Evolutionary conservation across 2,888 invertebrate genomes (phyloP), one percentile per base, ranked within the genome.

Genomic region (Watsonalla binaria): DNA sequence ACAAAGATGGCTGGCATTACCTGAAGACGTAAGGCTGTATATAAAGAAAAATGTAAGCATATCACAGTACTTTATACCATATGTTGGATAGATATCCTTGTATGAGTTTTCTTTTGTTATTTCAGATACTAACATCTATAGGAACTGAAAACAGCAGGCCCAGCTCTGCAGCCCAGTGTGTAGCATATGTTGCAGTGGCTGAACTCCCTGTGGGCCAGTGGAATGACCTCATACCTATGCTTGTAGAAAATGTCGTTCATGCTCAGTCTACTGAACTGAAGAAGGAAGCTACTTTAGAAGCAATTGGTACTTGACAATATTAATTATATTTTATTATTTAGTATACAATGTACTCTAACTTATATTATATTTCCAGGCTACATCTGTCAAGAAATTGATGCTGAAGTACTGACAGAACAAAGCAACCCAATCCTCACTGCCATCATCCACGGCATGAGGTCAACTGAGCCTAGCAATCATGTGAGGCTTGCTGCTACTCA

Each of bases 361-460:
- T 51, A 45, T 7, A 46, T 24, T 58, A 5, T 42, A 45, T 53
- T 71, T 80, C 46, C 70, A 92, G 92, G 92, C 66, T 99, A 99
- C 80, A 98, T 99, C 69, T 99, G 99, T 81, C 98, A 99, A 88
- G 99, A 99, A 85, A 98, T 99, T 70, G 96, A 98, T 73, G 96
- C 97, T 53, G 97, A 98, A 72, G 97, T 98, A 34, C 88, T 99
- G 64, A 95, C 97, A 58, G 92, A 95, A 56, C 97, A 98, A 80
- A 97, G 98, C 35, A 99, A 99, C 90, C 96, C 96, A 71, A 99
- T 99, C 72, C 92, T 99, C 54, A 99, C 99, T 24, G 99, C 99
- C 15, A 99, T 99, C 68, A 98, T 99, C 53, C 98, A 99, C 86
- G 99, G 99, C 11, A 99, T 99, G 99, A 94, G 98, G 63, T 96